Evolutionary conservation across 2,888 invertebrate genomes (phyloP).

Genomic region (Acanthosoma haemorrhoidale): DNA sequence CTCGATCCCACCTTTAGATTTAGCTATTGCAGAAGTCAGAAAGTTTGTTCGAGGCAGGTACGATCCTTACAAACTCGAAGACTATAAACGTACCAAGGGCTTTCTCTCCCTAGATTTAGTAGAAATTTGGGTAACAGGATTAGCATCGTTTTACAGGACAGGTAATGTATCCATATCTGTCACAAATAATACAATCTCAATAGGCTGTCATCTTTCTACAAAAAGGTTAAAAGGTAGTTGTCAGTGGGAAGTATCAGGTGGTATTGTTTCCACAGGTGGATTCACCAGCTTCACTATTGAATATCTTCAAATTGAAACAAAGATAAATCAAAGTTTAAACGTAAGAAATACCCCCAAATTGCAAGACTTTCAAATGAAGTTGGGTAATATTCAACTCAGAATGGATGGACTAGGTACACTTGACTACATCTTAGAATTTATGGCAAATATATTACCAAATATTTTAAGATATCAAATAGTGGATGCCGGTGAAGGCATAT

Average conservation of each 20-base stretch:
- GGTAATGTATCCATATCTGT: constrained; percentile 70
- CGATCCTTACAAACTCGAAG: constrained; percentile 70
- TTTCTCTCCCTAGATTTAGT: constrained; percentile 59
- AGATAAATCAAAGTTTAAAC: constrained; percentile 70
- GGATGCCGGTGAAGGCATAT: constrained; percentile 74
- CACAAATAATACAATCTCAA: constrained; percentile 62
- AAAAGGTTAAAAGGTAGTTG: constrained; percentile 70
- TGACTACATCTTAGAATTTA: constrained; percentile 76
- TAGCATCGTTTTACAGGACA: constrained; percentile 74
- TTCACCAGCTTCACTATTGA: constrained; percentile 73
- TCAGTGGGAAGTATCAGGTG: constrained; percentile 70
- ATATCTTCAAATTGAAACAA: constrained; percentile 62
- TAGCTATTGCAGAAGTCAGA: constrained; percentile 69
- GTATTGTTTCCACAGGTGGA: constrained; percentile 65
- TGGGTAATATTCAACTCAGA: constrained; percentile 78
- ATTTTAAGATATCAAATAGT: constrained; percentile 79
- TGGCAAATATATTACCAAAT: constrained; percentile 77
- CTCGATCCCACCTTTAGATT: constrained; percentile 79
- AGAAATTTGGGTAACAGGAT: constrained; percentile 72
- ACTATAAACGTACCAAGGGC: constrained; percentile 65
- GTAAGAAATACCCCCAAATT: constrained; percentile 66
- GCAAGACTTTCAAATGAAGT: constrained; percentile 68
- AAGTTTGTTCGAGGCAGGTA: constrained; percentile 61
- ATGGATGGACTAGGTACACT: constrained; percentile 81
- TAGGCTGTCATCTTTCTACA: constrained; percentile 69